Percentiles rank a stretch among this genome's conserved stretches.
These are phyloP conservation scores for Pseudopodoces humilis DNA, from an alignment of 2,113 vertebrate species.

Conservation along the genomic window DNA sequence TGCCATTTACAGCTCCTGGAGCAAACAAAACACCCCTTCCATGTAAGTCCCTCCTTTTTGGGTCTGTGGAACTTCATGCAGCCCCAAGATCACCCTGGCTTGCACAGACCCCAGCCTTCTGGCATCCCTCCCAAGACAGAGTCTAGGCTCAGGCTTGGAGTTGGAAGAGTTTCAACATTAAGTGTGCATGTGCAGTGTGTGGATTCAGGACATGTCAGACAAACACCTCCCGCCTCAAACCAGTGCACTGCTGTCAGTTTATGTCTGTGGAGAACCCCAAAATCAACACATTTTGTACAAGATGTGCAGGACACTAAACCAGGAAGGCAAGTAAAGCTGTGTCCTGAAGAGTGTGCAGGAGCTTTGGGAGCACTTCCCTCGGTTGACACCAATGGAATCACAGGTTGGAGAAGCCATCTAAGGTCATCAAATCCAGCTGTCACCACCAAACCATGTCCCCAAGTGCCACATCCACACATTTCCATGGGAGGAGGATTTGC, in stretches of 20 bases:
- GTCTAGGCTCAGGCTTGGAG: not conserved
- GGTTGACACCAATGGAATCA: not conserved
- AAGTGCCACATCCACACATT: not conserved
- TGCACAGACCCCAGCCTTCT: too few species aligned
- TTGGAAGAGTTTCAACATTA: not conserved
- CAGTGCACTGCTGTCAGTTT: not conserved
- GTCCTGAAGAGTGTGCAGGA: not conserved
- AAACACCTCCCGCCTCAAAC: rapidly evolving
- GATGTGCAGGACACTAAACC: not conserved
- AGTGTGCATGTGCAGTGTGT: not conserved
- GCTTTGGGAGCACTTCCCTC: not conserved
- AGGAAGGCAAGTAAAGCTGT: not conserved
- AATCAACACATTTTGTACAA: not conserved
- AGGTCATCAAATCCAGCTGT: not conserved
- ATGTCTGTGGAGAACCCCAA: not conserved
- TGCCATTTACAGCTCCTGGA: not conserved
- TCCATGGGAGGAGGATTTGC: not conserved
- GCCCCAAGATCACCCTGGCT: not conserved
- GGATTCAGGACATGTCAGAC: rapidly evolving
- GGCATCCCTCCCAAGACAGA: not conserved
- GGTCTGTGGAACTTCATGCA: not conserved
- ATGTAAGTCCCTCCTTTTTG: not conserved
- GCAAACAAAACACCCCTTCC: not conserved
- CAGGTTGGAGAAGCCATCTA: not conserved
- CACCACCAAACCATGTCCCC: not conserved